Evolutionary conservation across 2,113 vertebrate species (phyloP), one percentile per base, ranked within the genome.

Genomic region (Tragelaphus buxtoni): DNA sequence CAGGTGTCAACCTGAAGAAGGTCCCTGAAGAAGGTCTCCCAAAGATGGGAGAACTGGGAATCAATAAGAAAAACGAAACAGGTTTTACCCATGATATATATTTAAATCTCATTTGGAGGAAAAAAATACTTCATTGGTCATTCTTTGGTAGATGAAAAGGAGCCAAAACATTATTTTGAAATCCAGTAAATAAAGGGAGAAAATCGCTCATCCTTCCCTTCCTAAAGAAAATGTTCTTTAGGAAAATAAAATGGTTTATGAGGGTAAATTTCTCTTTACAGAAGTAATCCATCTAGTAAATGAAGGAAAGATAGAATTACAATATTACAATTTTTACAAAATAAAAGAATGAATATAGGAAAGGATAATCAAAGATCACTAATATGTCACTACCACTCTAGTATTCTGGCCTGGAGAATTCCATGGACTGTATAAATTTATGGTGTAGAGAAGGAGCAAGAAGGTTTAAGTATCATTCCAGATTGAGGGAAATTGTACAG

Each of bases 171-270:
- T 74, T 94, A 97, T 69, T 82, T 53, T 96, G 53, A 84, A 96
- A 97, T 82, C 7, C 16, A 79, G 42, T 90, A 95, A 94, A 95
- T 88, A 96, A 94, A 49, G 17, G 1, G 22, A 61, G 12, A 77
- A 84, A 96, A 84, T 26, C 42, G 58, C 6, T 61, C 87, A 56
- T 79, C 47, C 26, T 61, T 30, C 2, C 55, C 92, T 93, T 74
- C 60, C 82, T 87, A 20, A 88, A 85, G 60, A 90, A 96, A 94
- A 63, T 84, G 26, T 90, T 65, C n/a, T 61, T 85, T n/a, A 42
- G 35, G 28, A n/a, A 88, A 94, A 90, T 35, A 55, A 96, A 95
- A 96, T 93, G 51, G 35, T 49, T 95, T 42, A 91, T 93, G 30
- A 60, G 4, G 4, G n/a, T 56, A 91, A 74, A 20, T 32, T 90